These are phyloP conservation scores for Autographa gamma DNA, from an alignment of 2,888 invertebrate genomes.

Conservation along the genomic window DNA sequence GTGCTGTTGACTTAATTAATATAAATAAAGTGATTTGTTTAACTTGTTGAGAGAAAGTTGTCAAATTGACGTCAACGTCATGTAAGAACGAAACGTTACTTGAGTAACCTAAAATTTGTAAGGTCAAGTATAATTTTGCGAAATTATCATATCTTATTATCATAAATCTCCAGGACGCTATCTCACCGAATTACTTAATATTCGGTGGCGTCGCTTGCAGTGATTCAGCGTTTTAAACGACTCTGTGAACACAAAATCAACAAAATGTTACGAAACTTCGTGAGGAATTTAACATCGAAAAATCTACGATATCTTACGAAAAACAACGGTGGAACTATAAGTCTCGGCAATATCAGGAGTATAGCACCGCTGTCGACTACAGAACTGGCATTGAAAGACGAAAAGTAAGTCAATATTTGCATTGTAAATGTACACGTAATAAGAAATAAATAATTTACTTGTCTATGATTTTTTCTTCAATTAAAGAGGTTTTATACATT, in stretches of 20 bases:
- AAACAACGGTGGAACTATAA: slow-evolving; percentile 69
- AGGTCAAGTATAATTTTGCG: slow-evolving; percentile 51
- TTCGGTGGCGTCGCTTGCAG: slow-evolving; percentile 31
- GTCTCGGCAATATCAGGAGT: slow-evolving; percentile 72
- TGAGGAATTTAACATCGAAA: slow-evolving; percentile 74
- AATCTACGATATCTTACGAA: slow-evolving; percentile 70
- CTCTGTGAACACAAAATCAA: slow-evolving; percentile 28
- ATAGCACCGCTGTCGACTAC: slow-evolving; percentile 79
- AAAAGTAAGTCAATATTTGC: slow-evolving; percentile 75
- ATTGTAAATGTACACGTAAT: not conserved
- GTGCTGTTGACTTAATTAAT: not conserved
- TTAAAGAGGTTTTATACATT: not conserved
- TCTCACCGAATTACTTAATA: slow-evolving; percentile 47
- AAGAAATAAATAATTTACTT: not conserved
- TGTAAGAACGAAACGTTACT: slow-evolving; percentile 41
- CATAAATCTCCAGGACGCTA: slow-evolving; percentile 37
- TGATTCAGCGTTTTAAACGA: slow-evolving; percentile 48
- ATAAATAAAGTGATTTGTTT: not conserved
- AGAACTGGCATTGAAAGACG: slow-evolving; percentile 74
- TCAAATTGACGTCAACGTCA: slow-evolving; percentile 25
- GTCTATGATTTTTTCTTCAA: not conserved
- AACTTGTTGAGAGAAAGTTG: not conserved
- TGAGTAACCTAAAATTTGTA: slow-evolving; percentile 53
- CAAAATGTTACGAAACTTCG: slow-evolving; percentile 76
- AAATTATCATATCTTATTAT: slow-evolving; percentile 55